Base-by-base conservation (phyloP, 2,113 vertebrate species). In the Ammospiza nelsoni region DNA sequence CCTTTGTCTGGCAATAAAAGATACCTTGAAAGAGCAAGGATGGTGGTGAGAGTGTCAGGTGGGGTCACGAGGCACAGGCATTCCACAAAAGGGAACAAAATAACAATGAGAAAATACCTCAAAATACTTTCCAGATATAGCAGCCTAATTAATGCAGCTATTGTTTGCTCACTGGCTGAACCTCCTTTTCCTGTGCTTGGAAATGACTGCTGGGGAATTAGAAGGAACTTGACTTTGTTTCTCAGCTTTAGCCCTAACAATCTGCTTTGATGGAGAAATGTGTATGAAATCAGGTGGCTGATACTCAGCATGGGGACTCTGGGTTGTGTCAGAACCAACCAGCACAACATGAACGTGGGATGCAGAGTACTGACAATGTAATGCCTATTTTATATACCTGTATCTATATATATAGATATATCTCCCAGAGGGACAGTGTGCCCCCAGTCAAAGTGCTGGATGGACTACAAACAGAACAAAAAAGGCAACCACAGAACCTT, bases 1-100 rank as follows among this genome's bases (percentile, higher is more conserved):
- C 54, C 41, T 96, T 96, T 96, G 94, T 97, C 93, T 93, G 88
- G 65, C 66, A 86, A 92, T 93, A 96, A 95, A 95, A 89, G 93
- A 61, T 68, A 74, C 49, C 72, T 93, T 93, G 88, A 97, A 97
- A 93, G 94, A 94, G 88, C 80, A 84, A 86, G 90, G 52, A 90
- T 68, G 79, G 57, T 92, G 73, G 93, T 81, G 96, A 95, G 94
- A 93, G 19, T 94, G 94, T 93, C 94, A 96, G 92, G 44, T 84
- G 61, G 83, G 96, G 94, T 96, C 95, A 93, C 0, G 0, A 90
- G 73, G 90, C 65, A 31, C 71, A 79, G 39, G 39, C 9, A 1
- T 68, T 63, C 61, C 93, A 93, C 90, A 90, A 89, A 94, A 86
- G 33, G 49, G 83, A 92, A 33, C 31, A 90, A 96, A 92, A 94